Evolutionary conservation across 2,113 vertebrate species (phyloP).

Genomic region (Upupa epops): DNA sequence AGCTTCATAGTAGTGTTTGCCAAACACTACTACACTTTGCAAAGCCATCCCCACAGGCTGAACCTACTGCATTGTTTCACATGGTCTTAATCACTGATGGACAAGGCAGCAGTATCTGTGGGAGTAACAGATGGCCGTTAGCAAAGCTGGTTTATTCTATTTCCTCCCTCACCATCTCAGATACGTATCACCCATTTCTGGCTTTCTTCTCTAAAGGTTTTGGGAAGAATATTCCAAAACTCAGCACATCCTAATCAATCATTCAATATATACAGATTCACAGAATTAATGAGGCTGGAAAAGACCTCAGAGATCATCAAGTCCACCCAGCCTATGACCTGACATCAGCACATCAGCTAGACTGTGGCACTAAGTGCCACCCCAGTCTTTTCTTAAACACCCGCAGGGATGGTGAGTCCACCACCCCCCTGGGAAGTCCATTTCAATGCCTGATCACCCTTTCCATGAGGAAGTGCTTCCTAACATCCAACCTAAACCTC

Average conservation of each 20-base stretch:
- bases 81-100: neutral
- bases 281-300: too few relatives aligned
- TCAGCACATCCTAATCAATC: neutral
- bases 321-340: too few relatives aligned
- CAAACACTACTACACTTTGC: neutral
- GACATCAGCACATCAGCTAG: too few relatives aligned
- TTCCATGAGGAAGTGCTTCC: too few relatives aligned
- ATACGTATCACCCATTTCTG: neutral
- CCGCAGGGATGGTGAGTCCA: too few relatives aligned
- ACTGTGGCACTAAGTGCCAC: too few relatives aligned
- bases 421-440: too few relatives aligned
- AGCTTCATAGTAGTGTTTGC: neutral
- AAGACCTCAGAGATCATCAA: too few relatives aligned
- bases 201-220: neutral
- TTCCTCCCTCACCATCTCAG: neutral
- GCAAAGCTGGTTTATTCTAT: neutral
- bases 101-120: neutral
- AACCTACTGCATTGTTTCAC: neutral
- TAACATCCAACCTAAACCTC: too few relatives aligned
- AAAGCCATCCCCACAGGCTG: neutral
- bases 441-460: too few relatives aligned
- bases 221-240: neutral
- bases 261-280: too few relatives aligned
- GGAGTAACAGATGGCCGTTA: conserved; percentile 39
- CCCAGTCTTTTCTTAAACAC: too few relatives aligned